Conservation (phyloP, 2,797 vertebrate genomes). For the Silurus lanzhouensis region DNA sequence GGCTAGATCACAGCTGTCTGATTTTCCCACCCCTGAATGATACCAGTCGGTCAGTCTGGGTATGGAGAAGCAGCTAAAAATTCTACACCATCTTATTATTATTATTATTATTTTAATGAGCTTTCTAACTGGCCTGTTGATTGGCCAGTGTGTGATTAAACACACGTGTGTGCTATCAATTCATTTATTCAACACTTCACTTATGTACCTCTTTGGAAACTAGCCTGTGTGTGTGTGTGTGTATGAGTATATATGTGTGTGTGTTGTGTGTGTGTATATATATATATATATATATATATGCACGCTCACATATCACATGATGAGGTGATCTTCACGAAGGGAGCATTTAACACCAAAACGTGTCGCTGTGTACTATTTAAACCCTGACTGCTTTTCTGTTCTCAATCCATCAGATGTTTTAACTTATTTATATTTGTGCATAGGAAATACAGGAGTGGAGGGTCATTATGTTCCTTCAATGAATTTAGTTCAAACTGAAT, state of each 20-base stretch:
- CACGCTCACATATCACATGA: background rate
- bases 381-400: background rate
- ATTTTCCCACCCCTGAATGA: background rate
- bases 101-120: background rate
- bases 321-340: conserved; percentile 1
- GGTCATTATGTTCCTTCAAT: conserved; percentile 31
- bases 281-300: too few species aligned
- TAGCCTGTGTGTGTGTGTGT: too few species aligned
- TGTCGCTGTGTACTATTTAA: background rate
- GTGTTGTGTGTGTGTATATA: too few species aligned
- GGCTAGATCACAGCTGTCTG: background rate
- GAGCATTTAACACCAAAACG: background rate
- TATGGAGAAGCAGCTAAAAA: background rate
- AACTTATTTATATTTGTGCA: conserved; percentile 31
- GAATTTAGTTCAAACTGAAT: conserved; percentile 34
- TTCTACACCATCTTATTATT: background rate
- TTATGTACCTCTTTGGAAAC: background rate
- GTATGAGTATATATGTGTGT: too few species aligned
- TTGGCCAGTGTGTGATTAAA: too few species aligned
- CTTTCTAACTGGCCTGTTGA: background rate
- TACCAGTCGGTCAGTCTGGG: background rate
- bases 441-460: background rate
- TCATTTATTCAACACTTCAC: background rate
- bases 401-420: background rate
- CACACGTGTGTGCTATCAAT: background rate